Evolutionary conservation across 2,888 invertebrate species (phyloP).

Genomic region (Craniophora ligustri): DNA sequence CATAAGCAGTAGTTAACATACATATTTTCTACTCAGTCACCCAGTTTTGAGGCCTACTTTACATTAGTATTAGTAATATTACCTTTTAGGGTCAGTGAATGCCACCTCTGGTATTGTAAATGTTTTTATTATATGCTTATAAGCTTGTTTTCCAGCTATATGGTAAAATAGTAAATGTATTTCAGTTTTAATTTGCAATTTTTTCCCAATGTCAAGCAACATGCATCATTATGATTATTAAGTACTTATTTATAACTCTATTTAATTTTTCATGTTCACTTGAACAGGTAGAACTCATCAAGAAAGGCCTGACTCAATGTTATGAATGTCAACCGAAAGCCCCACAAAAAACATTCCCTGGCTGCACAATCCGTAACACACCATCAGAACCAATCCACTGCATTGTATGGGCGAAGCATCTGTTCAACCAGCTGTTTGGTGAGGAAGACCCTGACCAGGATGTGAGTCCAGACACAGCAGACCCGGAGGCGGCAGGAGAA

Average conservation of each 20-base stretch:
- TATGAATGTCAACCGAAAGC: conserved; percentile 98
- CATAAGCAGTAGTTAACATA: too few species aligned
- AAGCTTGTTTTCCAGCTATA: too few species aligned
- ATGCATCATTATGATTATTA: too few species aligned
- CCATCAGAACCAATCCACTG: conserved; percentile 99
- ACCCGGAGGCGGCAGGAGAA: conserved; percentile 95
- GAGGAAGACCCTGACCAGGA: conserved; percentile 98
- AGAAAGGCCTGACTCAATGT: conserved; percentile 96
- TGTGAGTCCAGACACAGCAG: conserved; percentile 98
- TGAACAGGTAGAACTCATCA: conserved; percentile 93
- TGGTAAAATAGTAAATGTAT: too few species aligned
- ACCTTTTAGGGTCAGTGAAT: too few species aligned
- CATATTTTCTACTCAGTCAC: too few species aligned
- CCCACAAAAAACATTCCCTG: conserved; percentile 97
- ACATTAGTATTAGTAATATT: too few species aligned
- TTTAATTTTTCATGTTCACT: neutral
- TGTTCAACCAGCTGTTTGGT: conserved; percentile 99
- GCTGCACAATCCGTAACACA: conserved; percentile 99
- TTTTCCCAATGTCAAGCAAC: neutral
- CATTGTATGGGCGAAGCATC: conserved; percentile 99
- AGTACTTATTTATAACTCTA: too few species aligned
- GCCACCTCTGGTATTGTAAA: too few species aligned
- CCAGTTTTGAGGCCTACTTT: too few species aligned
- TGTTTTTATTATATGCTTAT: too few species aligned
- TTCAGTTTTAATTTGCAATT: too few species aligned